Evolutionary conservation across 2,797 vertebrate species (phyloP).

Genomic region (Oreochromis grahami): DNA sequence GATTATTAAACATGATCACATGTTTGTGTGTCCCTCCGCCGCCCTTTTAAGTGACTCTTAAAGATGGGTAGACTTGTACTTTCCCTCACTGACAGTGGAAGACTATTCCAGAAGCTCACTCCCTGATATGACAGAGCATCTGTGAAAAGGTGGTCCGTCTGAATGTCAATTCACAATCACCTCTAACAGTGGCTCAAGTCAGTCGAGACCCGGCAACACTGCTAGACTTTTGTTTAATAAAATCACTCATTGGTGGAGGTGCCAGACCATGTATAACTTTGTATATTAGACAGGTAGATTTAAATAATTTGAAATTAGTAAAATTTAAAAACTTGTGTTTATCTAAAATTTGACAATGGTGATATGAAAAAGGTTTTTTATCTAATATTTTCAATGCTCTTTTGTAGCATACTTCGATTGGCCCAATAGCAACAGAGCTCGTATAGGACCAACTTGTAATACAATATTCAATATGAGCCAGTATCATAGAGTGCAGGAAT

Average conservation of each 20-base stretch:
- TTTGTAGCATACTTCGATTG: too few relatives aligned
- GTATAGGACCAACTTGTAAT: too few relatives aligned
- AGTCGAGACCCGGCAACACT: accelerated
- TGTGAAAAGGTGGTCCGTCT: neutral
- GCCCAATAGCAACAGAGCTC: too few relatives aligned
- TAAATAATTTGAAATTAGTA: too few relatives aligned
- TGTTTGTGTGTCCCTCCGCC: neutral
- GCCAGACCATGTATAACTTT: too few relatives aligned
- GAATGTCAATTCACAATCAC: neutral
- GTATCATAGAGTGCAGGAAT: too few relatives aligned
- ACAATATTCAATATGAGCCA: too few relatives aligned
- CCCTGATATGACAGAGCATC: neutral
- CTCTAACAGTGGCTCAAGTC: accelerated
- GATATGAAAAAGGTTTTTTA: too few relatives aligned
- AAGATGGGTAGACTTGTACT: neutral
- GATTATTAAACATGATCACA: neutral
- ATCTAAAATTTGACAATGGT: too few relatives aligned
- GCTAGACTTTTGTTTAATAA: neutral
- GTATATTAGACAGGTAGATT: too few relatives aligned
- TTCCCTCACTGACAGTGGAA: neutral
- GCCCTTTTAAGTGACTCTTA: neutral
- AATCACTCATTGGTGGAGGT: neutral
- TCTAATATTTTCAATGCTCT: too few relatives aligned
- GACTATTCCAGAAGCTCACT: neutral
- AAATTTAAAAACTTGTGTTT: too few relatives aligned